phyloP scores from a whole-genome alignment of 1,140 invertebrate species.

The Drosophila pectinifera region DNA sequence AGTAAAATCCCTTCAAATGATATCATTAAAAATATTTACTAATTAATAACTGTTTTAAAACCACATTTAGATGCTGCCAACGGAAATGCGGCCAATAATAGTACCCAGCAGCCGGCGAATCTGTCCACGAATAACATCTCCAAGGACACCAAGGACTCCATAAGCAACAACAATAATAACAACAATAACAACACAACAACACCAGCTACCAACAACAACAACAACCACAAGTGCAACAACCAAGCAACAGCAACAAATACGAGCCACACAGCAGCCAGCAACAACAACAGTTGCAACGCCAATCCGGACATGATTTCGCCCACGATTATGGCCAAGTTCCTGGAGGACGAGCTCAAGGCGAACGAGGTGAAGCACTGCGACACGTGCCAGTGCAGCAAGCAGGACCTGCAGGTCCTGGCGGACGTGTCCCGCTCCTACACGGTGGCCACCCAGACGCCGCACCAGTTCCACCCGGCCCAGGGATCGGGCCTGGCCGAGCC shows the following conservation, averaged over 20 bases:
- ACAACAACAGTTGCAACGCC: conserved; percentile 75
- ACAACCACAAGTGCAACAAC: conserved; percentile 55
- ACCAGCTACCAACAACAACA: conserved; percentile 46
- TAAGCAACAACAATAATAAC: conserved; percentile 58
- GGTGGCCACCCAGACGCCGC: conserved; percentile 87
- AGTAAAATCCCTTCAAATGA: too few relatives aligned
- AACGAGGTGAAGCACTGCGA: conserved; percentile 92
- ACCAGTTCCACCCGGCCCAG: conserved; percentile 44
- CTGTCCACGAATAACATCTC: conserved; percentile 43
- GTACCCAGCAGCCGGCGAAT: conserved; percentile 30
- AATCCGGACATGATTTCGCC: conserved; percentile 94
- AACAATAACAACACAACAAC: conserved; percentile 46
- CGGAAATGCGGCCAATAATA: conserved; percentile 47
- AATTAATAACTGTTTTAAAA: background rate
- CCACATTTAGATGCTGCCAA: conserved; percentile 38
- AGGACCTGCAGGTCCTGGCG: conserved; percentile 87
- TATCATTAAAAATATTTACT: background rate
- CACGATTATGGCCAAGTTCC: conserved; percentile 96
- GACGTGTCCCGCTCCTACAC: conserved; percentile 87
- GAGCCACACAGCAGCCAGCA: conserved; percentile 50
- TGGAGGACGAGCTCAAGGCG: conserved; percentile 93
- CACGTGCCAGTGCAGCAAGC: conserved; percentile 90
- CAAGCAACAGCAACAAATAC: conserved; percentile 39
- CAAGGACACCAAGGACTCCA: conserved; percentile 56
- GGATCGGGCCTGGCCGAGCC: conserved; percentile 73